These are phyloP conservation scores for Toxostoma redivivum DNA, from an alignment of 2,113 vertebrate genomes.

Conservation along the genomic window DNA sequence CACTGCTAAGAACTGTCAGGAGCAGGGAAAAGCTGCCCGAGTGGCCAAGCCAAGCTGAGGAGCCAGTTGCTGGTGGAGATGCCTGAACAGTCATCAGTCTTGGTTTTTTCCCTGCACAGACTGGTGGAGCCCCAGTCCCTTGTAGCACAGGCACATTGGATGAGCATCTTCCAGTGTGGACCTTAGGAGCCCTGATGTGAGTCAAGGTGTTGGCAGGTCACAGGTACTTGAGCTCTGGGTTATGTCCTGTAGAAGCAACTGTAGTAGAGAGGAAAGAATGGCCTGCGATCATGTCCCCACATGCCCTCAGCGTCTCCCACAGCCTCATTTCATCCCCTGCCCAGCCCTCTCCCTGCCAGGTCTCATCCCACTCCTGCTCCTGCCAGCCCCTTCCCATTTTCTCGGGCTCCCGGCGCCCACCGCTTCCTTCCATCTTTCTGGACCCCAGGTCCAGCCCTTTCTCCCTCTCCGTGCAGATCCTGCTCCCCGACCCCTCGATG, in stretches of 20 bases:
- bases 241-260: neutral
- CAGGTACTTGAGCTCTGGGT: neutral
- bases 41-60: neutral
- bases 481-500: neutral
- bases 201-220: neutral
- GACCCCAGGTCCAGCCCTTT: neutral
- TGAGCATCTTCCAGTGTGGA: neutral
- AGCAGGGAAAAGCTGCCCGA: neutral
- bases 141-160: neutral
- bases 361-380: neutral
- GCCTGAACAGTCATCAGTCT: too few species aligned
- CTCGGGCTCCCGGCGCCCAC: neutral
- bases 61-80: neutral
- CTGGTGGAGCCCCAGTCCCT: too few species aligned
- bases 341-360: neutral
- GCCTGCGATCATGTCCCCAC: neutral
- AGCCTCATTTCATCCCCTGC: neutral
- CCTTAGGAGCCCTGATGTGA: neutral
- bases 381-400: neutral
- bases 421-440: neutral
- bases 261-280: neutral
- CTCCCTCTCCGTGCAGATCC: neutral
- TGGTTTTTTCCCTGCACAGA: neutral
- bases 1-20: neutral
- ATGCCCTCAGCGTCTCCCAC: neutral